A percentile compares a stretch with the other conserved stretches of the same genome.
Evolutionary conservation across 2,113 vertebrate species (phyloP).

Genomic region (Picathartes gymnocephalus): DNA sequence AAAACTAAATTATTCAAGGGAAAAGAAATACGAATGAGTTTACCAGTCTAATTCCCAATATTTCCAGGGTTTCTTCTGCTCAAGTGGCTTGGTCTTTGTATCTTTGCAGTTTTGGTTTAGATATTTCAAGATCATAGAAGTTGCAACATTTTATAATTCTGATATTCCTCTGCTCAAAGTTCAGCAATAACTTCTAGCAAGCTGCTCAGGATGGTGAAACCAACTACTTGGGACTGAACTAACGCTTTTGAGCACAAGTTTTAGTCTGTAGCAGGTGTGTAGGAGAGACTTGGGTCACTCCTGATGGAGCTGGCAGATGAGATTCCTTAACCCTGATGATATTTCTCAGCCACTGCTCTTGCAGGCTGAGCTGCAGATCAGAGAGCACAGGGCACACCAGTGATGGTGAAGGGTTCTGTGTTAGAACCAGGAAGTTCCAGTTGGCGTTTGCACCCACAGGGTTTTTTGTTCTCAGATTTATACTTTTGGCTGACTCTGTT

Average conservation of each 20-base stretch:
- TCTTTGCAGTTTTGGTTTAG: neutral
- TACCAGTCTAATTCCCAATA: neutral
- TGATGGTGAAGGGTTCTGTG: neutral
- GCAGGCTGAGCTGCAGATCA: neutral
- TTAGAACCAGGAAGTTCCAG: neutral
- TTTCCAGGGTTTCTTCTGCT: neutral
- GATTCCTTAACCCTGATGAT: neutral
- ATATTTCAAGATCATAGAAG: rapidly evolving
- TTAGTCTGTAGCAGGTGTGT: neutral
- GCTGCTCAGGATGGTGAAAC: neutral
- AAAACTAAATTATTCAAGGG: neutral
- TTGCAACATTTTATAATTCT: neutral
- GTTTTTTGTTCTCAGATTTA: neutral
- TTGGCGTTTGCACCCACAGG: neutral
- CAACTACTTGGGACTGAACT: neutral
- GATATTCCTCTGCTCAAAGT: neutral
- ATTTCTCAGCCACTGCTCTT: neutral
- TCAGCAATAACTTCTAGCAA: neutral
- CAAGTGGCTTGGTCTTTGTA: neutral
- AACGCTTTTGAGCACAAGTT: neutral
- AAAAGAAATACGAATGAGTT: neutral
- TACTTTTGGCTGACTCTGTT: neutral
- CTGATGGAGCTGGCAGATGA: neutral
- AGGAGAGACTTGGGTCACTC: neutral
- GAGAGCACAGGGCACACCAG: neutral